Evolutionary conservation across 2,797 vertebrate genomes (phyloP), one percentile per base, ranked within the genome.

Genomic region (Columba guinea): DNA sequence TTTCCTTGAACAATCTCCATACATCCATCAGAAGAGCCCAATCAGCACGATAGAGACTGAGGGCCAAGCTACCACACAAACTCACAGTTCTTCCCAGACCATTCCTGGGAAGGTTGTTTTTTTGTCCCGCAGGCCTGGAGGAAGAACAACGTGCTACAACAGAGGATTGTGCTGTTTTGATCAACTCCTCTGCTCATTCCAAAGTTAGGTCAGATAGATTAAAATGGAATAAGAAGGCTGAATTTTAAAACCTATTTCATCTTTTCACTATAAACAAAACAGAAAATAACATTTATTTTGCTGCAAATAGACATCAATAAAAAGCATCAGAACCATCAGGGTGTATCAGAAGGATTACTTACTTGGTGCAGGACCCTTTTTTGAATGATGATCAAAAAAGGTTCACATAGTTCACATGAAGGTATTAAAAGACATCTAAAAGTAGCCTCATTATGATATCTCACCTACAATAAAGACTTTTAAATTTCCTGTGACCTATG

Each of bases 1-100:
- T 39, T 39, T 39, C 39, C 39, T 39, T 39, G 39, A 39, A 39
- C 27, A 35, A 51, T 67, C 30, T 75, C 19, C 11, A 8, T 1
- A 3, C 0, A 0, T 2, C 41, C 11, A 21, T 11, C 12, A 35
- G 34, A 19, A 49, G 1, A 80, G 0, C 14, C 51, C 56, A 52
- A 30, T 2, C 52, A 75, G 15, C 1, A 1, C 24, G 32, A 23
- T 22, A 74, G 34, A 63, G 21, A 2, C 19, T n/a, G 11, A 3
- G 7, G 15, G 7, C 21, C 39, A 76, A 60, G 9, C 19, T 3
- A 24, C 3, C 76, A 22, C 7, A 69, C 26, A 82, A 87, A 82
- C 8, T 55, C 32, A 13, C 4, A 5, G 2, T 34, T 74, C 4
- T 69, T 69, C 46, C 9, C 6, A 79, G 17, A 7, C 8, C 16